Conservation (phyloP, 2,888 invertebrate genomes). For the Cerastoderma edule region DNA sequence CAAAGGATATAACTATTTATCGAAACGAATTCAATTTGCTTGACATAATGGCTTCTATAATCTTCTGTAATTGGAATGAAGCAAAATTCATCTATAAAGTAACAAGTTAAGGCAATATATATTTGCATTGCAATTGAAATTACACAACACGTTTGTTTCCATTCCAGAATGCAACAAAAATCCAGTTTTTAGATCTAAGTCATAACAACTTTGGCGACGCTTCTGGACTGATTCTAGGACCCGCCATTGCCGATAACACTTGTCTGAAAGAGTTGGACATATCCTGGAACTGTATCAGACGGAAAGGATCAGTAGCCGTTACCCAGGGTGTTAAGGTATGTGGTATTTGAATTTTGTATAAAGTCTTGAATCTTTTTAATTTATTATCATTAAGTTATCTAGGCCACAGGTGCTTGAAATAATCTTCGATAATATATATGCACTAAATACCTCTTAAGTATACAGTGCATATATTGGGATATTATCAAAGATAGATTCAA, state of each 20-base stretch:
- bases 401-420: too few relatives aligned
- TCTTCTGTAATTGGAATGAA: too few relatives aligned
- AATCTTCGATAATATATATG: too few relatives aligned
- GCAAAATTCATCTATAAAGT: too few relatives aligned
- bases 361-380: neutral
- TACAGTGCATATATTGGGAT: too few relatives aligned
- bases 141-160: neutral
- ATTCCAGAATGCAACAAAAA: slow-evolving; percentile 76
- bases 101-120: neutral
- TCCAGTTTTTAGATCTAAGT: slow-evolving; percentile 82
- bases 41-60: too few relatives aligned
- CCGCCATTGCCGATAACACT: slow-evolving; percentile 82
- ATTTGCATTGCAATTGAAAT: neutral
- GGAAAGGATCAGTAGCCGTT: slow-evolving; percentile 81
- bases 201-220: slow-evolving; percentile 82
- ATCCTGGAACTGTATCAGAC: slow-evolving; percentile 82
- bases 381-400: too few relatives aligned
- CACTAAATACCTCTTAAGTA: too few relatives aligned
- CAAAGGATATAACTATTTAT: too few relatives aligned
- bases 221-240: slow-evolving; percentile 80
- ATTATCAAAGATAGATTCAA: too few relatives aligned
- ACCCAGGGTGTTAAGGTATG: slow-evolving; percentile 81
- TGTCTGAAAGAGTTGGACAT: slow-evolving; percentile 81
- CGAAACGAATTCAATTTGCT: too few relatives aligned
- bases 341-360: neutral